Conservation (phyloP, 2,797 vertebrate genomes). For the Petrocephalus schoutedeni region DNA sequence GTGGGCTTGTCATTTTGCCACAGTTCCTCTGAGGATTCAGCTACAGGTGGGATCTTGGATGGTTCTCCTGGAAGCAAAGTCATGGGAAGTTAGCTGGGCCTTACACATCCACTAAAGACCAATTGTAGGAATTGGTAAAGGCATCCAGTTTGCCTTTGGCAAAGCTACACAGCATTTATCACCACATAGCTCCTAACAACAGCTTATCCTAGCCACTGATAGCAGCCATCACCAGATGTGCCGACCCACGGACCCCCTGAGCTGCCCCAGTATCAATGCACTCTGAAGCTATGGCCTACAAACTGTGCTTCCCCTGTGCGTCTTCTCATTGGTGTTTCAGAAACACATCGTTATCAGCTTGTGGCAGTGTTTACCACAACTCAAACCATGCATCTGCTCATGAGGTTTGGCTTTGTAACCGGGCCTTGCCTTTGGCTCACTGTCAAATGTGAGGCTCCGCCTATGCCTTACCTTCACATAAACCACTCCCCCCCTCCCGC, state of each 20-base stretch:
- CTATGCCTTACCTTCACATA: not conserved
- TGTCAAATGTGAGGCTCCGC: not conserved
- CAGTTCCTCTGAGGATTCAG: constrained; percentile 4
- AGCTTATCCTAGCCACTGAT: not conserved
- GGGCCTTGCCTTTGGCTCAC: not conserved
- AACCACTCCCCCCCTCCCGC: not conserved
- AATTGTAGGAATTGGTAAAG: not conserved
- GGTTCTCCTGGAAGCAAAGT: not conserved
- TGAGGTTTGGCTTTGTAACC: not conserved
- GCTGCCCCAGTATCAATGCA: not conserved
- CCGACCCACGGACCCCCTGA: not conserved
- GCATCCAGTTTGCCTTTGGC: not conserved
- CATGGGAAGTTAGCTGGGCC: not conserved
- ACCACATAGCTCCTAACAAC: not conserved
- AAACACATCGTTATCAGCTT: not conserved
- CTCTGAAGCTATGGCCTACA: not conserved
- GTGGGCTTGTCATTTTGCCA: not conserved
- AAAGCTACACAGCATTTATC: not conserved
- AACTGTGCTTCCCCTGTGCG: not conserved
- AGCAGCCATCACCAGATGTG: not conserved
- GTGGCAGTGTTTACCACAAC: not conserved
- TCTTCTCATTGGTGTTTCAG: not conserved
- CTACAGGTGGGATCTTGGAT: not conserved
- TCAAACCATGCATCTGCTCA: not conserved
- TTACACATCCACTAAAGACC: not conserved